Base-by-base conservation (phyloP, 2,113 vertebrate genomes). In the Hypanus sabinus region DNA sequence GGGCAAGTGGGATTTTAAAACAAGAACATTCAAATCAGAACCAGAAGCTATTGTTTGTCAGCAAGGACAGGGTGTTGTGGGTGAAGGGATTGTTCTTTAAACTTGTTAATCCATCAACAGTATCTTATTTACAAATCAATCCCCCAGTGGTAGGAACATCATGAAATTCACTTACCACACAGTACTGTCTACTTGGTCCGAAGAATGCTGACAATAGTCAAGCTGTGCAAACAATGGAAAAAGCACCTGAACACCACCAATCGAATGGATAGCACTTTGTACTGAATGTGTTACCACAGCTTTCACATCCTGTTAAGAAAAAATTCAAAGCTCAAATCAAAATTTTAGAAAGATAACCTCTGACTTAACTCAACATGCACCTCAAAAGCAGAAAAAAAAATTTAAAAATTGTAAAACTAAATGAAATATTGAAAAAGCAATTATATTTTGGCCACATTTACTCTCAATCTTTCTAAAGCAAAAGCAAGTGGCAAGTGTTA, bases 191-290 rank as follows among this genome's bases (percentile, higher is more conserved):
- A 98, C 94, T 88, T 98, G 97, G 9, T 98, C 97, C 16, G 97
- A 97, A 94, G 97, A 97, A 94, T 98, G 97, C 95, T 99, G 98
- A 96, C 95, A 97, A 70, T 97, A 98, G 96, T 99, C 99, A 96
- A 99, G 96, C 96, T 99, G 99, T 95, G 98, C 98, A 96, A 99
- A 99, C 94, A 99, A 97, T 94, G 99, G 98, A 95, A 99, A 99
- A 93, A 99, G 98, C 94, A 99, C 99, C 97, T 99, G 99, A 94
- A 99, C 97, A 0, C 99, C 99, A 95, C 99, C 99, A 71, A 99
- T 98, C 10, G 99, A 99, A 96, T 99, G 99, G 95, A 99, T 97
- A 65, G 98, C 99, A 95, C 99, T 99, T 96, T 99, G 99, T 94
- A 99, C 97, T 0, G 99, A 99, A 96, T 99, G 99, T 0, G 98